Evolutionary conservation across 2,888 invertebrate species (phyloP), one percentile per base, ranked within the genome.

Genomic region (Cordilura impudica): DNA sequence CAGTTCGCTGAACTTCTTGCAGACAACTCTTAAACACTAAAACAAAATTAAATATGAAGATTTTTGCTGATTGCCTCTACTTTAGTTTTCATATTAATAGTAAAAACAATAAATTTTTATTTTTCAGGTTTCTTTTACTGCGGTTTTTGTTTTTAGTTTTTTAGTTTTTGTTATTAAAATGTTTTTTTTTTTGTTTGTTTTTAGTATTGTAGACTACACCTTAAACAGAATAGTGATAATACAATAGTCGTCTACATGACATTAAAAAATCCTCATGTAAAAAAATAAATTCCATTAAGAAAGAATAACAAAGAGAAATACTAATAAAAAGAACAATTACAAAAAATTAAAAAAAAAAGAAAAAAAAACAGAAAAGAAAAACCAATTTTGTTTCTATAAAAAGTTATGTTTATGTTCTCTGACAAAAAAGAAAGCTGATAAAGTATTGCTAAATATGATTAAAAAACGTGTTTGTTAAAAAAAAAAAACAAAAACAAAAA

Each of bases 161-260:
- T 31, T 54, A 10, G 8, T 14, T 23, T 43, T 43, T 23, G 23
- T 23, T 26, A 3, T 26, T 26, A 26, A 26, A 26, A 26, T 26
- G 6, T 43, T 26, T 60, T 60, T 60, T 0, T 6, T 60, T 60
- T 60, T 60, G 0, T 6, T 60, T n/a, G n/a, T n/a, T n/a, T n/a
- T n/a, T n/a, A 23, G 23, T 60, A 60, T 16, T 60, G 26, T 19
- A 43, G 23, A 60, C 43, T 16, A 60, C 43, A 43, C 60, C 60
- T 43, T 23, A 23, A 43, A 23, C 43, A 60, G 14, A 60, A 43
- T 26, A 60, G 45, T 43, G 23, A 60, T 45, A 60, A 60, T 26
- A 23, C 43, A 43, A 60, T 23, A 60, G 16, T n/a, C 43, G 43
- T 18, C 26, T 60, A 26, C 10, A 60, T 43, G 43, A 23, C 60